Conservation (phyloP, 2,888 invertebrate genomes). For the Sminthurinus aureus region DNA sequence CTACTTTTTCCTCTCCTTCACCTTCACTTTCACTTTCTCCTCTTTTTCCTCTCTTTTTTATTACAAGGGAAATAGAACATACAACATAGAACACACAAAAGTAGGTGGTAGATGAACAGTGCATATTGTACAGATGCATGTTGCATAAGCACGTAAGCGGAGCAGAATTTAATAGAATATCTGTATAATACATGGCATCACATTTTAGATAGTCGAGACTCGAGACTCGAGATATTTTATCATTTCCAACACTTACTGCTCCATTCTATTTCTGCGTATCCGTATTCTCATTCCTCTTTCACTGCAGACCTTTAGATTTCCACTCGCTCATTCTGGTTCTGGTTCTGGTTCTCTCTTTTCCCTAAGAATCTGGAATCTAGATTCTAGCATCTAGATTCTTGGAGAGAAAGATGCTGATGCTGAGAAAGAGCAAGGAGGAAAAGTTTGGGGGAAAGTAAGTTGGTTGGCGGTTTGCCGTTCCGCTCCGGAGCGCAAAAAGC, state of each 20-base stretch:
- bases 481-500: conserved; percentile 53
- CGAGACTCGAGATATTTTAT: no score
- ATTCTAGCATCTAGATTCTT: not conserved
- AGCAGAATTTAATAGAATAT: not conserved
- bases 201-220: no score
- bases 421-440: not conserved
- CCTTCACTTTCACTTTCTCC: not conserved
- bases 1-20: not conserved
- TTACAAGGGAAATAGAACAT: not conserved
- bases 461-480: conserved; percentile 44
- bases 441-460: conserved; percentile 29
- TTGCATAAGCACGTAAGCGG: not conserved
- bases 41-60: not conserved
- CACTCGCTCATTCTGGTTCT: no score
- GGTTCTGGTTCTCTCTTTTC: no score
- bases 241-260: no score
- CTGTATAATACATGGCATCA: not conserved
- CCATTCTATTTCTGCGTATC: no score
- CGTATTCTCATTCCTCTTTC: no score
- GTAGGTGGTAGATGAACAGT: no score
- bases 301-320: no score
- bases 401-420: conserved; percentile 10
- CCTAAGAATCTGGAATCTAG: no score
- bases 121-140: not conserved
- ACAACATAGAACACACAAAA: not conserved